A percentile compares a stretch with the other conserved stretches of the same genome.
phyloP scores from a whole-genome alignment of 2,888 invertebrate species.

The Eupithecia subfuscata region DNA sequence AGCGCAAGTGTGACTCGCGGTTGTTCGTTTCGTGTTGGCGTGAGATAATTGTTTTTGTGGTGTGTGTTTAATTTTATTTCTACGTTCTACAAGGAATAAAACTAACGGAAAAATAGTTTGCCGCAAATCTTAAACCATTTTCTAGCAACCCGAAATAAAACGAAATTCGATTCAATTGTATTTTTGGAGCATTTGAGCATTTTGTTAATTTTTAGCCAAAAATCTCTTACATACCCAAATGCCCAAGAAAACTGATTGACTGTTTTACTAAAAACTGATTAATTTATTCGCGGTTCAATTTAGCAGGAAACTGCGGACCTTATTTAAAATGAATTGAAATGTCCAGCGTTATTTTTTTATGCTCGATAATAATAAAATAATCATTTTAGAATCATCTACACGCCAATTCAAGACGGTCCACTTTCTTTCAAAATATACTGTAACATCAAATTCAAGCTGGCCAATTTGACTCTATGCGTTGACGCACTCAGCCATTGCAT shows the following conservation, averaged over 20 bases:
- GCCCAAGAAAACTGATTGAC: not conserved
- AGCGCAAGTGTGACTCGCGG: not conserved
- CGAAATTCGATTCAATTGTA: not conserved
- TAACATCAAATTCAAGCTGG: conserved; percentile 77
- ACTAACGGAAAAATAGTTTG: no score
- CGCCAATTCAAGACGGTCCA: conserved; percentile 81
- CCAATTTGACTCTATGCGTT: conserved; percentile 78
- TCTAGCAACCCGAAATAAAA: not conserved
- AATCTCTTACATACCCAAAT: not conserved
- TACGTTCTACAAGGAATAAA: no score
- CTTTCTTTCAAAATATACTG: conserved; percentile 84
- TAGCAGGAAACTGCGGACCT: not conserved
- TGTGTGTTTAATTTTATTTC: no score
- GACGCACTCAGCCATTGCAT: conserved; percentile 81
- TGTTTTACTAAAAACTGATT: not conserved
- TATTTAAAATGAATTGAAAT: not conserved
- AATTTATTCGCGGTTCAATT: not conserved
- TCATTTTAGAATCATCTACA: conserved; percentile 77
- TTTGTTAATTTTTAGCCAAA: not conserved
- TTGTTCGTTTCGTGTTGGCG: no score
- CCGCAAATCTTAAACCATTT: no score
- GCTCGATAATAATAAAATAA: not conserved
- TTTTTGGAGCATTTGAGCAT: not conserved
- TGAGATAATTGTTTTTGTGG: no score
- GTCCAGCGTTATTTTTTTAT: not conserved